Base-by-base conservation (phyloP, 2,888 invertebrate genomes). In the Acrobasis consociella region DNA sequence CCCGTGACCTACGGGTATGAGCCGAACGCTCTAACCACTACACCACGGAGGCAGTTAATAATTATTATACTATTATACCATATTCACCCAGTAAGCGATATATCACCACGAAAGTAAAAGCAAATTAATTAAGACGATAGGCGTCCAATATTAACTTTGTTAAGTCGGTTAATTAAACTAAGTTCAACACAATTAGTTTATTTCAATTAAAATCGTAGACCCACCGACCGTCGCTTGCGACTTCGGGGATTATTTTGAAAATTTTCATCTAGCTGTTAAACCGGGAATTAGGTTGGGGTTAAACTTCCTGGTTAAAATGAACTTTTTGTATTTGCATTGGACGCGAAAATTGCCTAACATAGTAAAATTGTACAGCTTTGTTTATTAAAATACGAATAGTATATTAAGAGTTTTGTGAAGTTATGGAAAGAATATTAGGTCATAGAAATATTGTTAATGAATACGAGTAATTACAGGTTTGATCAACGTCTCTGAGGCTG, bases 101-200 rank as follows among this genome's bases (percentile, higher is more conserved):
- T n/a, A 42, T 17, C 56, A 17, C 42, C 42, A 13, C 22, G 9
- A 59, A n/a, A 9, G 37, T 42, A 62, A 13, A 76, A 69, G 71
- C 72, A 74, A 80, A 77, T 80, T 80, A 79, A 82, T 81, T 81
- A 75, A 77, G 72, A 77, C 69, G 67, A 42, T 69, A 69, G 70
- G 67, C 69, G 77, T 78, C 64, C 70, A 66, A 75, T 78, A 74
- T 77, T 72, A 76, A 80, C 77, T 78, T 77, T 74, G 72, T 77
- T 77, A 78, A 82, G 74, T 69, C 66, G 72, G 75, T 78, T 82
- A 80, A 80, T 82, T 81, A 79, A 78, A 81, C 72, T 74, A 72
- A 78, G 79, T 77, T 76, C 70, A 77, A 78, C 73, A 73, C 71
- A 80, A 79, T 80, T 75, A 72, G 73, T 72, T 75, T 76, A 73